These are phyloP conservation scores for Synanthedon formicaeformis DNA, from an alignment of 2,888 invertebrate genomes.

Conservation along the genomic window DNA sequence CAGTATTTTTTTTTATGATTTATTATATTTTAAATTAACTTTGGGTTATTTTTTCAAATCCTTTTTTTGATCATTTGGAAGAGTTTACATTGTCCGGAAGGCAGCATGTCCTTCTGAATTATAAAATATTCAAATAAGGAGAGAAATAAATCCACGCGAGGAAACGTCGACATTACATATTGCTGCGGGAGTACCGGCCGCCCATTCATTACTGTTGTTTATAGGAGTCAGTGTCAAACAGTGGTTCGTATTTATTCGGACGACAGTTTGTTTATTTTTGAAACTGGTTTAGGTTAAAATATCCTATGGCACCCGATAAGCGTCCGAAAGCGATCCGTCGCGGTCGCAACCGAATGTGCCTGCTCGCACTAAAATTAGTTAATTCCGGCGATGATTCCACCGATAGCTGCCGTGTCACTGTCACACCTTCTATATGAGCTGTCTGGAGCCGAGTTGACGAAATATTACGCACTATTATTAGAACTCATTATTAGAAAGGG, in stretches of 20 bases:
- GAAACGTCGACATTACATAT: conserved; percentile 60
- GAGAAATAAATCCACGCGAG: conserved; percentile 55
- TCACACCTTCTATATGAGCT: conserved; percentile 34
- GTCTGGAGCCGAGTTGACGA: conserved; percentile 35
- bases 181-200: conserved; percentile 52
- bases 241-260: conserved; percentile 61
- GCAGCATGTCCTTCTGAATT: conserved; percentile 43
- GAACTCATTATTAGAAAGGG: conserved; percentile 40
- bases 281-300: conserved; percentile 55
- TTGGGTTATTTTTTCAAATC: background rate
- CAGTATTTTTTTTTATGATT: too few relatives aligned
- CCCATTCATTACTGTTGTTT: conserved; percentile 68
- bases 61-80: background rate
- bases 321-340: conserved; percentile 32
- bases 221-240: conserved; percentile 63
- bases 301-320: conserved; percentile 55
- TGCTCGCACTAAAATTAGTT: conserved; percentile 4
- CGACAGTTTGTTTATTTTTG: conserved; percentile 62
- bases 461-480: conserved; percentile 50
- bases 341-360: conserved; percentile 30
- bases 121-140: conserved; percentile 61
- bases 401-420: conserved; percentile 45
- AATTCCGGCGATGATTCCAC: conserved; percentile 26
- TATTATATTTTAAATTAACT: too few relatives aligned
- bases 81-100: conserved; percentile 7